These are phyloP conservation scores for Choloepus didactylus DNA, from an alignment of 2,797 vertebrate species.

Conservation along the genomic window DNA sequence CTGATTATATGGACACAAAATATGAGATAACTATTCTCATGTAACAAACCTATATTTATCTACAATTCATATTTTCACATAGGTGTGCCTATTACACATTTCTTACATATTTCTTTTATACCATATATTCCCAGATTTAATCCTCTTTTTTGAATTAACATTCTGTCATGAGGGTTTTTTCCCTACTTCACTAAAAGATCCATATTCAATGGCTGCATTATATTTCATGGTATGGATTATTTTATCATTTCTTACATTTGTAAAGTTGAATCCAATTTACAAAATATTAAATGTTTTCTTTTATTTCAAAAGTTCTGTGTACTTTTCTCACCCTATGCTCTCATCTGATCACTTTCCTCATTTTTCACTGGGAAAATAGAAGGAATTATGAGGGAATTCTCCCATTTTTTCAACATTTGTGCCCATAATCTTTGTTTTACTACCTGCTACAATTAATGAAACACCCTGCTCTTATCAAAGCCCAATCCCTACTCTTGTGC, in stretches of 20 bases:
- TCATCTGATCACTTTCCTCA: neutral
- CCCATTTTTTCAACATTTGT: neutral
- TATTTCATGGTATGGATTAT: neutral
- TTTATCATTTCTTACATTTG: constrained; percentile 51
- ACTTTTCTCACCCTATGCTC: neutral
- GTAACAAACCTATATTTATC: neutral
- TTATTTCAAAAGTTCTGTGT: neutral
- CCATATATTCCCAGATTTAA: neutral
- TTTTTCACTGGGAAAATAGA: neutral
- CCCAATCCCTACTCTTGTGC: neutral
- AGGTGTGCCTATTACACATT: neutral
- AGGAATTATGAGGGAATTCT: neutral
- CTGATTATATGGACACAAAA: constrained; percentile 1
- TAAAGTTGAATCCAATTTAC: constrained; percentile 17
- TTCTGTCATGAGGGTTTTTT: neutral
- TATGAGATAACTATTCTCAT: neutral
- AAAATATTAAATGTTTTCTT: constrained; percentile 6
- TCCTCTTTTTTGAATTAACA: neutral
- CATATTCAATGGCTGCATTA: constrained; percentile 8
- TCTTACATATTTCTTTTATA: neutral
- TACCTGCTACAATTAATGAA: neutral
- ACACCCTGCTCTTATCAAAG: neutral
- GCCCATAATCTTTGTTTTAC: neutral
- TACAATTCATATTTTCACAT: neutral
- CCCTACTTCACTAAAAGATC: neutral